A percentile compares a stretch with the other conserved stretches of the same genome.
phyloP scores from a whole-genome alignment of 2,888 invertebrate genomes.

The Papilio gigon region DNA sequence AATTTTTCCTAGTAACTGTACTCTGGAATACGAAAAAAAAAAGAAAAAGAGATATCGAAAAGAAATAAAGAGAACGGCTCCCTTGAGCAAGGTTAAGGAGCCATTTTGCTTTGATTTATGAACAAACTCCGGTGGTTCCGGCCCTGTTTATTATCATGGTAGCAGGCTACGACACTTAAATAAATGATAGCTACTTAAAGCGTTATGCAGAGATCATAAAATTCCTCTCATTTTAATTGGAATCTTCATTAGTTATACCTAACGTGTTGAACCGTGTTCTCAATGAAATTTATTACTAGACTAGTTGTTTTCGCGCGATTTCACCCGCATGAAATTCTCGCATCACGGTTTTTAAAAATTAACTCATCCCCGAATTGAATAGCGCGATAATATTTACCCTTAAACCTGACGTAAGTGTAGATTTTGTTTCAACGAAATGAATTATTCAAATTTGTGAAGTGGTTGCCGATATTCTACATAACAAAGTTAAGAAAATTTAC shows the following conservation, averaged over 20 bases:
- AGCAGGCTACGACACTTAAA: slow-evolving; percentile 52
- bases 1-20: neutral
- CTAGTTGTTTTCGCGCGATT: no score
- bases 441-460: no score
- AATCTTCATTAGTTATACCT: neutral
- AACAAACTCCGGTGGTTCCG: slow-evolving; percentile 47
- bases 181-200: slow-evolving; percentile 45
- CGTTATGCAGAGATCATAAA: slow-evolving; percentile 27
- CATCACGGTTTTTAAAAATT: no score
- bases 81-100: slow-evolving; percentile 44
- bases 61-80: slow-evolving; percentile 49
- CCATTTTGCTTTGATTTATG: slow-evolving; percentile 55
- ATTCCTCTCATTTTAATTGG: slow-evolving; percentile 28
- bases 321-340: no score
- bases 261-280: slow-evolving; percentile 5
- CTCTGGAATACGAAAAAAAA: slow-evolving; percentile 40
- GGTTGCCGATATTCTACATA: no score
- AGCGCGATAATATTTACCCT: no score
- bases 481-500: no score
- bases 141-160: slow-evolving; percentile 55
- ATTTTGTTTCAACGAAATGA: no score
- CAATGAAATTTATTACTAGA: neutral
- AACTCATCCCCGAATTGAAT: no score
- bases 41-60: slow-evolving; percentile 48
- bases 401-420: no score